These are phyloP conservation scores for Oryzias curvinotus DNA, from an alignment of 2,113 vertebrate genomes.

Conservation along the genomic window DNA sequence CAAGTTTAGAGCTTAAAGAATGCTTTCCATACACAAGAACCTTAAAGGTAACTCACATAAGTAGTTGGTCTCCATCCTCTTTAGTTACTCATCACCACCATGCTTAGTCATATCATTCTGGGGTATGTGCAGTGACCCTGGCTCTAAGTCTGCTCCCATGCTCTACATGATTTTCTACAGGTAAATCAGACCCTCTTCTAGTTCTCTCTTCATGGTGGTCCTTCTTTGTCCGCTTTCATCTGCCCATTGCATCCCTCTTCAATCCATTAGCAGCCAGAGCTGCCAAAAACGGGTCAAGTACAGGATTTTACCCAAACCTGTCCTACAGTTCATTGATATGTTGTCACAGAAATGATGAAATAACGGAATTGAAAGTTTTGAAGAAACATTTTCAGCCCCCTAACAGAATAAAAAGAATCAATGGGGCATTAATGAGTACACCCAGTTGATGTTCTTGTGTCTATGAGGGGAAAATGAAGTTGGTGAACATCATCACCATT, in stretches of 20 bases:
- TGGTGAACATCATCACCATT: constrained; percentile 32
- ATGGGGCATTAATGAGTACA: not conserved
- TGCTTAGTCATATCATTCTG: constrained; percentile 43
- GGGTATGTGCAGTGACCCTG: constrained; percentile 45
- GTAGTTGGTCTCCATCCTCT: constrained; percentile 17
- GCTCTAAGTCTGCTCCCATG: constrained; percentile 28
- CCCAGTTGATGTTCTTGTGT: not conserved
- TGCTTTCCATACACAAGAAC: not conserved
- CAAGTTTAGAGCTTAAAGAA: not conserved
- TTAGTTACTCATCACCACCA: constrained; percentile 25
- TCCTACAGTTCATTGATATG: not conserved
- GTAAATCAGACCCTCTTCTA: constrained; percentile 22
- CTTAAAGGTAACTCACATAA: not conserved
- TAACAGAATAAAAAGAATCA: too few species aligned
- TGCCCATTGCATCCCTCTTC: constrained; percentile 18
- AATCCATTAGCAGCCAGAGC: not conserved
- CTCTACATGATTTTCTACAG: constrained; percentile 26
- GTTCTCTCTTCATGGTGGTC: constrained; percentile 57
- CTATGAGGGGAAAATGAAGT: not conserved
- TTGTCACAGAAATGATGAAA: not conserved
- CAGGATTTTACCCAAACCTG: not conserved
- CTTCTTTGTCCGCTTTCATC: constrained; percentile 53
- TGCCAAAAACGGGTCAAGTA: not conserved
- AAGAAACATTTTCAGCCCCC: too few species aligned
- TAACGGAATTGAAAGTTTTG: not conserved